Conservation (phyloP, 2,113 vertebrate species). For the Choloepus hoffmanni region DNA sequence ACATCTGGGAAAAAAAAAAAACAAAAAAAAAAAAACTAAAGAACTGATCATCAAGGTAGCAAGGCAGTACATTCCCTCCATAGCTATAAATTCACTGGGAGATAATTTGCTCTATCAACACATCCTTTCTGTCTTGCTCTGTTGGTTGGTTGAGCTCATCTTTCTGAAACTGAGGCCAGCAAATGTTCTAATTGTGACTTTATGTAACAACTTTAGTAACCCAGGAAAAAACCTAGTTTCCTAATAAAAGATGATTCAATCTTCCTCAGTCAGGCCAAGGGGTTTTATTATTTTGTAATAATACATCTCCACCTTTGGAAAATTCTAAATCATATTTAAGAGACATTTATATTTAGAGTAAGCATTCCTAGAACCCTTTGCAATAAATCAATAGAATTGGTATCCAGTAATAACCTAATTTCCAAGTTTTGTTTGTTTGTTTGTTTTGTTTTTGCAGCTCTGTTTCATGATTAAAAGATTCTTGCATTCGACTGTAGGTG, state of each 20-base stretch:
- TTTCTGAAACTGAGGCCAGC: conserved; percentile 61
- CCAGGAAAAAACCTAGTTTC: conserved; percentile 62
- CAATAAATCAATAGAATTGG: background rate
- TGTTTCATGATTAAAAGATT: conserved; percentile 54
- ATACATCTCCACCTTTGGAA: conserved; percentile 54
- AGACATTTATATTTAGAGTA: conserved; percentile 59
- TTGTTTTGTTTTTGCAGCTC: background rate
- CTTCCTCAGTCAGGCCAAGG: conserved; percentile 53
- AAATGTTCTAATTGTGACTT: conserved; percentile 77
- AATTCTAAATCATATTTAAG: conserved; percentile 72
- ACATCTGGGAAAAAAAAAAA: background rate
- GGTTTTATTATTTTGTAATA: conserved; percentile 69
- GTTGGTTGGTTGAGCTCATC: conserved; percentile 60
- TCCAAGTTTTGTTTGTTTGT: background rate
- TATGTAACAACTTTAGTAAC: conserved; percentile 68
- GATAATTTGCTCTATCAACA: conserved; percentile 56
- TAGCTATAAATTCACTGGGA: conserved; percentile 21
- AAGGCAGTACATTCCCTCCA: conserved; percentile 46
- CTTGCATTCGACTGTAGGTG: conserved; percentile 36
- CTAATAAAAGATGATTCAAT: conserved; percentile 73
- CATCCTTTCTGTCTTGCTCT: conserved; percentile 61
- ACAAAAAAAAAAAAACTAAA: too few species aligned
- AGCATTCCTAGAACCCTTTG: conserved; percentile 38
- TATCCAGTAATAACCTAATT: conserved; percentile 18
- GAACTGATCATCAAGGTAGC: conserved; percentile 24